phyloP scores from a whole-genome alignment of 2,888 invertebrate species.

The Hedychridium roseum region DNA sequence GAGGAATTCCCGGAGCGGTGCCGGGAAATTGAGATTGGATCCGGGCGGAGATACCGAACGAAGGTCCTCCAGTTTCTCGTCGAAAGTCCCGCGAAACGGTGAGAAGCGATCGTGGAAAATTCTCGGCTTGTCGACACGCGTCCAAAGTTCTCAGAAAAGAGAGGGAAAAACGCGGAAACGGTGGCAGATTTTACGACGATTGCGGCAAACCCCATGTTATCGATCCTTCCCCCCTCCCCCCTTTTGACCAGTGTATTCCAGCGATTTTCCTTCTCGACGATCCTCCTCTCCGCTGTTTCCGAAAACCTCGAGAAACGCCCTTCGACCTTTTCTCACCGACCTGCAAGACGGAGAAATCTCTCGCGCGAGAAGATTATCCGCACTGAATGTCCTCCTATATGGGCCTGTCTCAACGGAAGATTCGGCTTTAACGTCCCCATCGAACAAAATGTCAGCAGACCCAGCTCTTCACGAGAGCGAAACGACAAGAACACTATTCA shows the following conservation, averaged over 20 bases:
- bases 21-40: conserved; percentile 54
- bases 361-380: too few relatives aligned
- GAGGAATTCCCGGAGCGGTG: conserved; percentile 28
- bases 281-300: conserved; percentile 11
- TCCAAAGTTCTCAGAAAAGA: too few relatives aligned
- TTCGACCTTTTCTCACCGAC: conserved; percentile 16
- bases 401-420: too few relatives aligned
- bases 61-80: conserved; percentile 5
- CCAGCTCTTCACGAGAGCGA: too few relatives aligned
- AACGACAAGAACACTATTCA: too few relatives aligned
- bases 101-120: background rate
- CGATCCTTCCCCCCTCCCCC: too few relatives aligned
- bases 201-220: conserved; percentile 14
- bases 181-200: conserved; percentile 24
- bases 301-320: conserved; percentile 1
- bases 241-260: too few relatives aligned
- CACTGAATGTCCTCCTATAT: too few relatives aligned
- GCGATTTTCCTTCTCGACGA: conserved; percentile 4
- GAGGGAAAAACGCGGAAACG: conserved; percentile 5
- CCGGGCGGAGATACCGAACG: conserved; percentile 28
- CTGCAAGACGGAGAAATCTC: too few relatives aligned
- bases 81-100: background rate
- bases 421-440: too few relatives aligned
- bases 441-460: too few relatives aligned
- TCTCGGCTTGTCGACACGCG: background rate